Percentiles rank a stretch among this genome's conserved stretches.
Evolutionary conservation across 2,113 vertebrate genomes (phyloP).

Genomic region (Trichechus manatus): DNA sequence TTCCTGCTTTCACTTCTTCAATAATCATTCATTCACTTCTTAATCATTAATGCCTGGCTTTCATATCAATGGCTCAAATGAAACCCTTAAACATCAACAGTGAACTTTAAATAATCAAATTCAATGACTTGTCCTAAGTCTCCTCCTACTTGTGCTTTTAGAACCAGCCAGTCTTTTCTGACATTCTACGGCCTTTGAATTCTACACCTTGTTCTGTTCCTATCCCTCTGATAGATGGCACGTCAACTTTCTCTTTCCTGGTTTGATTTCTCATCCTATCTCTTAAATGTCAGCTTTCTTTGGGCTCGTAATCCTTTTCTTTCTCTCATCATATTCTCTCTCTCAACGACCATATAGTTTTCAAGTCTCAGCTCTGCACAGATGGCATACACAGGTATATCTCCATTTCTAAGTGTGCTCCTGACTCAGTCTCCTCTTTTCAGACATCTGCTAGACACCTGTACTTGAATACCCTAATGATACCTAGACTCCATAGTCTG

Average conservation of each 20-base stretch:
- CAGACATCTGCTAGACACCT: not conserved
- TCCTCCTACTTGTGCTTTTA: not conserved
- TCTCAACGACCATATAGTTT: not conserved
- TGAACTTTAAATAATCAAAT: slow-evolving; percentile 44
- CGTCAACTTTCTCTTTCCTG: not conserved
- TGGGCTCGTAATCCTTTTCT: not conserved
- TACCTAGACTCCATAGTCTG: not conserved
- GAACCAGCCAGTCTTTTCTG: not conserved
- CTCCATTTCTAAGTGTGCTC: not conserved
- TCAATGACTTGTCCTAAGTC: not conserved
- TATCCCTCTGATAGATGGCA: not conserved
- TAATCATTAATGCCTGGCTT: slow-evolving; percentile 13
- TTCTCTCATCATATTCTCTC: not conserved
- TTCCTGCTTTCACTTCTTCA: slow-evolving; percentile 46
- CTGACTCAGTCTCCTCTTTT: not conserved
- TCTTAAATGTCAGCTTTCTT: not conserved
- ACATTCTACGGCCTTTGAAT: not conserved
- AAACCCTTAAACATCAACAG: slow-evolving; percentile 31
- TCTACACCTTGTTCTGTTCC: not conserved
- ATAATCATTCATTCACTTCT: not conserved
- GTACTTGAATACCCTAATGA: not conserved
- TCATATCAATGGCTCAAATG: not conserved
- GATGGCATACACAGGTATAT: not conserved
- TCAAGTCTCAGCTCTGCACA: not conserved
- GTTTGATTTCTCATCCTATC: not conserved